Percentiles rank a stretch among this genome's conserved stretches.
These are phyloP conservation scores for Phylloscopus collybita DNA, from an alignment of 2,797 vertebrate species.

Conservation along the genomic window DNA sequence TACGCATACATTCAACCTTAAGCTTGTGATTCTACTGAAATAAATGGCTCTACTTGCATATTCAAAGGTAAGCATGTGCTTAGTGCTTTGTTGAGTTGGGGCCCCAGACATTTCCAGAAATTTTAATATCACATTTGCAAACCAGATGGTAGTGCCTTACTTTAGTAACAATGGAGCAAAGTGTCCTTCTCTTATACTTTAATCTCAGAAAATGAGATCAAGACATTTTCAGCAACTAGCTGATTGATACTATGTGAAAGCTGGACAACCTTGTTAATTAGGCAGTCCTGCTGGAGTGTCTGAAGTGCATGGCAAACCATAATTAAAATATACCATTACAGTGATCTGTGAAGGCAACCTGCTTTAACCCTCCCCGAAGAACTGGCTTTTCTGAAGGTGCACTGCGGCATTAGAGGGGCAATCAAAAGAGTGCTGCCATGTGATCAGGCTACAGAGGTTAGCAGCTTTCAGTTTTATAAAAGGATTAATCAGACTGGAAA, in stretches of 20 bases:
- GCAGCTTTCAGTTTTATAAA: conserved; percentile 80
- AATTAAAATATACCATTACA: conserved; percentile 67
- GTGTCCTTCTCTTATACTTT: conserved; percentile 70
- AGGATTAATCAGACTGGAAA: conserved; percentile 86
- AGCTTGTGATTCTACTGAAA: neutral
- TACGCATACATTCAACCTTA: neutral
- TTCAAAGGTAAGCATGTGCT: conserved; percentile 36
- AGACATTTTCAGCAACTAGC: conserved; percentile 64
- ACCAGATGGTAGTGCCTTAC: conserved; percentile 73
- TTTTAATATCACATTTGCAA: conserved; percentile 69
- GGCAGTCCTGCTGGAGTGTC: conserved; percentile 41
- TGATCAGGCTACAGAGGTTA: conserved; percentile 81
- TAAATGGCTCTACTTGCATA: neutral
- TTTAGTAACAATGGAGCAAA: conserved; percentile 74
- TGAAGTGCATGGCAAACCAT: conserved; percentile 19
- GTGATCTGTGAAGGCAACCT: conserved; percentile 35
- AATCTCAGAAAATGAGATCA: conserved; percentile 77
- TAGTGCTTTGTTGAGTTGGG: neutral
- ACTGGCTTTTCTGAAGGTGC: conserved; percentile 54
- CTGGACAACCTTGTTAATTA: conserved; percentile 70
- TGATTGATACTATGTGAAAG: conserved; percentile 73
- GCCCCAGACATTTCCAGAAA: conserved; percentile 45
- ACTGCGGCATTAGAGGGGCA: neutral
- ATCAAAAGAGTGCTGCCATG: conserved; percentile 74
- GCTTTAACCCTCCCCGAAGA: conserved; percentile 11